A percentile compares a stretch with the other conserved stretches of the same genome.
Conservation (phyloP, 2,797 vertebrate genomes). For the Poecile montanus region DNA sequence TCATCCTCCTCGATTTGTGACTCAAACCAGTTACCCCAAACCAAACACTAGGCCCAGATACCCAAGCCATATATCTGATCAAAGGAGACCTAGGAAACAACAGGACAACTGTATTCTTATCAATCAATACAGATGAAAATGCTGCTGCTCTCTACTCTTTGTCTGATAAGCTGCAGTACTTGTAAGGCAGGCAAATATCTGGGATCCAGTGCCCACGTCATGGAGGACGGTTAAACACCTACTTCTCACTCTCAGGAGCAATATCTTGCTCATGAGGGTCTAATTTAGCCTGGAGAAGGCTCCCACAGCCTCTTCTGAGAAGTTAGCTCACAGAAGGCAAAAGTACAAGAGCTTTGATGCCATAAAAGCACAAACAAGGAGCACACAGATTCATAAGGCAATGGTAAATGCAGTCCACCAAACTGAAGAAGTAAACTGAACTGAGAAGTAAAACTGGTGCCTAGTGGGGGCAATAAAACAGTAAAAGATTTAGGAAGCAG, state of each 20-base stretch:
- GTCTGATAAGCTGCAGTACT: not conserved
- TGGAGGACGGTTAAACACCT: not conserved
- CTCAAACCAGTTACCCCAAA: not conserved
- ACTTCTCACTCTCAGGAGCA: not conserved
- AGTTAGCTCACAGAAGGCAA: not conserved
- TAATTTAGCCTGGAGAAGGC: not conserved
- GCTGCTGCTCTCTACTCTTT: not conserved
- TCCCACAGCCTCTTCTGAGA: not conserved
- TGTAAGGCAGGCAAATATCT: not conserved
- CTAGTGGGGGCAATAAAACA: not conserved
- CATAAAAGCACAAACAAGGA: not conserved
- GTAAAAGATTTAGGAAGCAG: not conserved
- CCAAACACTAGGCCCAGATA: not conserved
- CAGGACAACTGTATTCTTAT: not conserved
- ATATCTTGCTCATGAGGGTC: not conserved
- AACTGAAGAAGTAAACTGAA: not conserved
- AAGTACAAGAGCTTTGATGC: not conserved
- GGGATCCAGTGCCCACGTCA: not conserved
- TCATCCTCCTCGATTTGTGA: not conserved
- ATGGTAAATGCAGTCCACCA: not conserved
- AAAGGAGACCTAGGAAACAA: not conserved
- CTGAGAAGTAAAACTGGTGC: not conserved
- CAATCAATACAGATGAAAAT: not conserved
- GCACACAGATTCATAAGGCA: not conserved
- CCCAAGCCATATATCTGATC: not conserved